phyloP scores from a whole-genome alignment of 2,113 vertebrate genomes.

The Xiphophorus couchianus region DNA sequence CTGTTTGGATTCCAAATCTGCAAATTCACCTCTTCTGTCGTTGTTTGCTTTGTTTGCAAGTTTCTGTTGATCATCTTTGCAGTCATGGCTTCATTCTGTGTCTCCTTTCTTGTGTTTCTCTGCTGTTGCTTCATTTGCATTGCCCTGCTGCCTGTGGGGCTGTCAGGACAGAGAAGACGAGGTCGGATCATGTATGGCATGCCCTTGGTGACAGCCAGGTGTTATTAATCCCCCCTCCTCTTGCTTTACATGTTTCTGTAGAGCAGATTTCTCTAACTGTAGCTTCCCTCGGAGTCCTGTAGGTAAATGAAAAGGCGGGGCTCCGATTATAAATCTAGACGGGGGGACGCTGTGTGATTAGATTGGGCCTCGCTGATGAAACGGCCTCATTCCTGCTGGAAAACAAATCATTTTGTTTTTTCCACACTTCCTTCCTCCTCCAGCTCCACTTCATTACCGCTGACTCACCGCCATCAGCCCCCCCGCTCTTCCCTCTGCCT shows the following conservation, averaged over 20 bases:
- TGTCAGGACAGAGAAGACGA: slow-evolving; percentile 64
- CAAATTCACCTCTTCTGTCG: background rate
- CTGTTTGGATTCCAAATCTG: background rate
- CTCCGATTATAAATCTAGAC: slow-evolving; percentile 20
- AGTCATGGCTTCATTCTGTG: slow-evolving; percentile 26
- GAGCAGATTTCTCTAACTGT: slow-evolving; percentile 32
- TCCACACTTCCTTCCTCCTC: slow-evolving; percentile 38
- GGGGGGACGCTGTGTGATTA: slow-evolving; percentile 18
- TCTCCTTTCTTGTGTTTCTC: slow-evolving; percentile 38
- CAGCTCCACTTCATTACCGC: slow-evolving; percentile 54
- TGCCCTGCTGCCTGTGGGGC: slow-evolving; percentile 25
- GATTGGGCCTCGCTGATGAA: slow-evolving; percentile 23
- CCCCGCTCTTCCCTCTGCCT: background rate
- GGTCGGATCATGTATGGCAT: slow-evolving; percentile 73
- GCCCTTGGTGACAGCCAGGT: slow-evolving; percentile 75
- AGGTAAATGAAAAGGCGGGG: slow-evolving; percentile 18
- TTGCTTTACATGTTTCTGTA: slow-evolving; percentile 37
- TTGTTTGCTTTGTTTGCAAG: slow-evolving; percentile 29
- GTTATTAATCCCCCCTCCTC: slow-evolving; percentile 35
- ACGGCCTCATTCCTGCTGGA: slow-evolving; percentile 5
- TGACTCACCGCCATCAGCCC: slow-evolving; percentile 66
- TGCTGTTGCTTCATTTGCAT: slow-evolving; percentile 18
- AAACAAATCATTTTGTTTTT: slow-evolving; percentile 37
- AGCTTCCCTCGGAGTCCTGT: slow-evolving; percentile 26
- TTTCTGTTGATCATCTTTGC: slow-evolving; percentile 5